phyloP scores from a whole-genome alignment of 2,113 vertebrate species.

The Etia nguti region DNA sequence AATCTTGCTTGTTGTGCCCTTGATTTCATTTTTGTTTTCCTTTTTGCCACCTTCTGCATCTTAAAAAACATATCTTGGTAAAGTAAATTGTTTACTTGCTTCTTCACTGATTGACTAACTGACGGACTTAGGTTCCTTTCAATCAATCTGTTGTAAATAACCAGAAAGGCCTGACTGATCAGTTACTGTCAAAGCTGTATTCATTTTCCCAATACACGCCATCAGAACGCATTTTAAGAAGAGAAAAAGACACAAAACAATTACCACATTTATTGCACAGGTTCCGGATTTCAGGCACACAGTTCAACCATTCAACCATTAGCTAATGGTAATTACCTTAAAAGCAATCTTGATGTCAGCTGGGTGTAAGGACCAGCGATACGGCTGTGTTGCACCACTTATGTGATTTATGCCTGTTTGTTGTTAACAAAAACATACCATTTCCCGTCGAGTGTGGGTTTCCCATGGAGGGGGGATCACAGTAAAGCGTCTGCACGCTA shows the following conservation, averaged over 20 bases:
- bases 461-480: slow-evolving; percentile 31
- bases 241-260: slow-evolving; percentile 52
- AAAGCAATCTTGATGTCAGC: background rate
- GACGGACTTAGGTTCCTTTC: background rate
- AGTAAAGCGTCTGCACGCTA: slow-evolving; percentile 14
- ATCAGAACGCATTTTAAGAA: background rate
- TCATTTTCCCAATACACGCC: background rate
- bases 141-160: background rate
- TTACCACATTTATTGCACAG: slow-evolving; percentile 59
- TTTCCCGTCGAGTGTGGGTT: slow-evolving; percentile 46
- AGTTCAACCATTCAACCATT: slow-evolving; percentile 23
- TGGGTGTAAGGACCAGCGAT: slow-evolving; percentile 1
- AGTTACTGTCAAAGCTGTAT: background rate
- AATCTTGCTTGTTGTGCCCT: background rate
- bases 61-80: background rate
- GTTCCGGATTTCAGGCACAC: background rate
- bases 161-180: background rate
- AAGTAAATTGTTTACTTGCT: background rate
- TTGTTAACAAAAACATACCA: slow-evolving; percentile 56
- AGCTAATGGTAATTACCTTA: slow-evolving; percentile 31
- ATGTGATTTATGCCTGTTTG: slow-evolving; percentile 52
- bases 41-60: background rate
- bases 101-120: background rate
- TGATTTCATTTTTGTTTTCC: background rate
- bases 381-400: slow-evolving; percentile 26